Base-by-base conservation (phyloP, 2,797 vertebrate species). In the Leuciscus waleckii region DNA sequence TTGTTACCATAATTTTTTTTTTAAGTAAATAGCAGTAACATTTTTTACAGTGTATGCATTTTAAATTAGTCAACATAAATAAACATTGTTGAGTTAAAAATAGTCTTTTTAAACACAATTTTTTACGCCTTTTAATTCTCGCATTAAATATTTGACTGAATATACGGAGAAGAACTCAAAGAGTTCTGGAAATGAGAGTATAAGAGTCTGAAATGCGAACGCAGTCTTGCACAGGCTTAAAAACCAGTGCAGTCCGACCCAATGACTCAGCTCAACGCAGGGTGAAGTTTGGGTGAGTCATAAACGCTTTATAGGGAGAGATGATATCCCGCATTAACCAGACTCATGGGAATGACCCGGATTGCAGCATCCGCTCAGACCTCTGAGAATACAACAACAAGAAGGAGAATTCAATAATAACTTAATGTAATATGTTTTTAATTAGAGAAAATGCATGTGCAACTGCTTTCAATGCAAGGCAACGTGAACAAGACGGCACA, bases 261-360 rank as follows among this genome's bases (percentile, higher is more conserved):
- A 65, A 37, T 83, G 81, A 83, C 56, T 83, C 76, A 78, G 37
- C 56, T 23, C n/a, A 7, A 32, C 3, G 39, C 77, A 32, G 75
- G 37, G 35, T 41, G 35, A 77, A 77, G 23, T 78, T 78, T 46
- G 39, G 7, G 54, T 79, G 77, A 65, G 58, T 79, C 58, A 78
- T 54, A 65, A 26, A 46, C 3, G n/a, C 39, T 65, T 21, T 65
- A 79, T 5, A 79, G 46, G 32, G 77, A 65, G 29, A 74, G 70
- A 82, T 73, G 68, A 74, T 82, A 63, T 49, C 29, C 32, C 16
- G 16, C 71, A 83, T 35, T 83, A 83, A 75, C 58, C 81, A 43
- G 81, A 58, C 70, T 82, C 56, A 49, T 11, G 37, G 54, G 68
- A 82, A 74, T 35, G 43, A 75, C 58, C 41, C 29, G 29, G 56